phyloP scores from a whole-genome alignment of 2,888 invertebrate species.

The Abrostola tripartita region DNA sequence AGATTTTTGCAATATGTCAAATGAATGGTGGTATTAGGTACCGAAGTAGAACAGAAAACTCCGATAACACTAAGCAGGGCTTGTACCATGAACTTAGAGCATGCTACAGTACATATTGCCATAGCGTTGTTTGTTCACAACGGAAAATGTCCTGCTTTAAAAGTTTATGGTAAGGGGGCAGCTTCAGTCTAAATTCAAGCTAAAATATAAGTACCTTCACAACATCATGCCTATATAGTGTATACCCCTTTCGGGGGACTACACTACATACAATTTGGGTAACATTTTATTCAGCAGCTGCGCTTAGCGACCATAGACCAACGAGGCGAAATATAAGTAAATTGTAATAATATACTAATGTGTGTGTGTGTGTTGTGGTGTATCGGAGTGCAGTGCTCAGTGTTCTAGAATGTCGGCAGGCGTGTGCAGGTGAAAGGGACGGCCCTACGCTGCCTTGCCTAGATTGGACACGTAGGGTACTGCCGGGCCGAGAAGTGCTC shows the following conservation, averaged over 20 bases:
- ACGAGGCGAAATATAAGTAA: not conserved
- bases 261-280: too few relatives aligned
- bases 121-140: too few relatives aligned
- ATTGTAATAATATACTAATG: not conserved
- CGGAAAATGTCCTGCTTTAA: too few relatives aligned
- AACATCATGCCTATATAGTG: not conserved
- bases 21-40: constrained; percentile 14
- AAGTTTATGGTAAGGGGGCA: too few relatives aligned
- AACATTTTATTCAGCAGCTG: too few relatives aligned
- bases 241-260: not conserved
- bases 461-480: constrained; percentile 52
- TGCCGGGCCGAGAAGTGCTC: constrained; percentile 19
- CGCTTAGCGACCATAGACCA: too few relatives aligned
- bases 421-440: constrained; percentile 77
- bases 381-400: constrained; percentile 30
- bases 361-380: constrained; percentile 21
- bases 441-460: constrained; percentile 61
- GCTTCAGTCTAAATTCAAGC: not conserved
- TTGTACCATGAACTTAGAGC: too few relatives aligned
- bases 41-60: not conserved
- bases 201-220: not conserved
- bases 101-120: too few relatives aligned
- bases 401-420: constrained; percentile 59
- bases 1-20: constrained; percentile 29
- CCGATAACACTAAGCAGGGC: too few relatives aligned